Conservation (phyloP, 2,888 invertebrate species). For the Acleris literana region DNA sequence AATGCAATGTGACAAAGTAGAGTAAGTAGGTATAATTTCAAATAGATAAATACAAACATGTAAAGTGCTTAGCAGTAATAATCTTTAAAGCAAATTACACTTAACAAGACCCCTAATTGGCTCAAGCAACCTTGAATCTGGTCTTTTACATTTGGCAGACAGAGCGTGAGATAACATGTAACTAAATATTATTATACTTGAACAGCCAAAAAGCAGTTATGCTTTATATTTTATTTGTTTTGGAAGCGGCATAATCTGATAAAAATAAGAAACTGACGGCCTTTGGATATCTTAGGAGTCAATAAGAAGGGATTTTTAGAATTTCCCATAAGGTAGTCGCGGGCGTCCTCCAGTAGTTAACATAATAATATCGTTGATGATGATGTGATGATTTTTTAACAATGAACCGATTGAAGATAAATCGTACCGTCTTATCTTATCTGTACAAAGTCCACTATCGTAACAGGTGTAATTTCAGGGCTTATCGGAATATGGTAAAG, state of each 20-base stretch:
- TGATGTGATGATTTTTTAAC: no score
- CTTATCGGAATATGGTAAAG: slow-evolving; percentile 3
- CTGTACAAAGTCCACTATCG: not conserved
- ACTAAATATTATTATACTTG: slow-evolving; percentile 2
- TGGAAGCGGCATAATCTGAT: no score
- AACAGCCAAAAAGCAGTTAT: no score
- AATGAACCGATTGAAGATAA: not conserved
- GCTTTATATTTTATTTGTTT: no score
- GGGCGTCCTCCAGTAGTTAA: no score
- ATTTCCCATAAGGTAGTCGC: no score
- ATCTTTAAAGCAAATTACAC: not conserved
- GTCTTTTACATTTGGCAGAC: slow-evolving; percentile 7
- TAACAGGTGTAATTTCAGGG: slow-evolving; percentile 2
- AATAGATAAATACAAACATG: not conserved
- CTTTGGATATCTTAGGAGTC: no score
- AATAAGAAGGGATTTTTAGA: no score
- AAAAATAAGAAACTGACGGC: no score
- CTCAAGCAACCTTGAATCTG: slow-evolving; percentile 11
- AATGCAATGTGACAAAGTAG: no score
- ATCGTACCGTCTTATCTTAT: not conserved
- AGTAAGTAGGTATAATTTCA: not conserved
- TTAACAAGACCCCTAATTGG: slow-evolving; percentile 9
- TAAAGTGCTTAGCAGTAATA: not conserved
- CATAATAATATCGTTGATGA: no score
- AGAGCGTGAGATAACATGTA: slow-evolving; percentile 14